Base-by-base conservation (phyloP, 2,888 invertebrate species). In the Drosophila falleni region DNA sequence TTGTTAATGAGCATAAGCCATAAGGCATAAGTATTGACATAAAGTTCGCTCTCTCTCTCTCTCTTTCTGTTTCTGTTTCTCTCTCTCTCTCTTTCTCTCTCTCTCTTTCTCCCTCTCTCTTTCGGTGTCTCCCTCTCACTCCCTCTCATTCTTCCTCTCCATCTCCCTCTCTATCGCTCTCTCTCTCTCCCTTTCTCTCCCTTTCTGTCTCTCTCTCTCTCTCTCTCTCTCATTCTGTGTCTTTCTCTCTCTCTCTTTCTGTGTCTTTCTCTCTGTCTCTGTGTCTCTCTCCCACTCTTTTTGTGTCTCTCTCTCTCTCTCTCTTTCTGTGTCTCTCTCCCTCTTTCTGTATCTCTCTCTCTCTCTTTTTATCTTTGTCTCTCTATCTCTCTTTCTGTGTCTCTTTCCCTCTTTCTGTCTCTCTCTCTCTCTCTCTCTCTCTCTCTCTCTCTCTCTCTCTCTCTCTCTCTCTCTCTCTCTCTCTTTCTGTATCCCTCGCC, bases 1-100 rank as follows among this genome's bases (percentile, higher is more conserved):
- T 74, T 76, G 76, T 74, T 76, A 76, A 76, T 70, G 64, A 74
- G 74, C 69, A 58, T 44, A 59, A 58, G 60, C 44, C 55, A 39
- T 44, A 53, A 66, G 56, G 44, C 51, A 72, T 58, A 49, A 58
- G 53, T 26, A 65, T 65, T 47, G 11, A 46, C 47, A 9, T 47
- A 16, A 47, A 47, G 56, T 56, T 33, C n/a, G 33, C 13, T 23
- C 47, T 15, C 3, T 37, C 23, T 44, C 33, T 51, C 16, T 29
- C 29, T 16, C 47, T 15, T 3, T 37, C 23, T 44, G 26, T 51
- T 16, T 29, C 29, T 16, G 3, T 10, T 5, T 49, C 11, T 5
- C 8, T 39, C 8, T 26, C 6, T 15, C 47, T 47, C 1, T 29
- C 10, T 10, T 4, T 10, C 15, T 29, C 46, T n/a, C 16, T 29